phyloP scores from a whole-genome alignment of 2,888 invertebrate genomes.

The Boloria euphrosyne region DNA sequence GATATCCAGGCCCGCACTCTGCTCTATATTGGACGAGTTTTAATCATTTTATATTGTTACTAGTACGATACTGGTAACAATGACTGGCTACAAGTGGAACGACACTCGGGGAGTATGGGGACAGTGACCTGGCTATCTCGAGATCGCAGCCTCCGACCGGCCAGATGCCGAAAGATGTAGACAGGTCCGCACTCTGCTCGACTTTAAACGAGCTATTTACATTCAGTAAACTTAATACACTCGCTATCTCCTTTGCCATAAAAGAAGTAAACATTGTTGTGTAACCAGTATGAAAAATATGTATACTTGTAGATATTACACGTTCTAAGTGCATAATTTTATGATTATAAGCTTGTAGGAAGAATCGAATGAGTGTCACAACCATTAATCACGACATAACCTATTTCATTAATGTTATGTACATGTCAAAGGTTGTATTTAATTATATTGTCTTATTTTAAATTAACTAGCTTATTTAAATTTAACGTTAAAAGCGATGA shows the following conservation, averaged over 20 bases:
- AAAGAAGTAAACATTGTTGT: not conserved
- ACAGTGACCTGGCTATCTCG: constrained; percentile 77
- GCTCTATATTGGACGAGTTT: not conserved
- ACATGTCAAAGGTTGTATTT: constrained; percentile 11
- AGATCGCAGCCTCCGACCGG: constrained; percentile 81
- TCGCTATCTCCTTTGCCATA: constrained; percentile 15
- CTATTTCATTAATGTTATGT: not conserved
- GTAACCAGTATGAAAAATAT: too few species aligned
- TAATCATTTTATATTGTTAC: not conserved
- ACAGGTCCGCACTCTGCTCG: constrained; percentile 59
- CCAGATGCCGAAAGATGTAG: constrained; percentile 79
- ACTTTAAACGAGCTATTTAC: constrained; percentile 37
- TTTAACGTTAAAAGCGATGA: not conserved
- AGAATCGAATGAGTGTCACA: not conserved
- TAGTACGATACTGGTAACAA: not conserved
- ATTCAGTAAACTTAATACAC: constrained; percentile 30
- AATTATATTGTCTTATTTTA: constrained; percentile 1
- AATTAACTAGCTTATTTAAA: too few species aligned
- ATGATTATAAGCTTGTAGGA: too few species aligned
- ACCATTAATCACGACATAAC: constrained; percentile 6
- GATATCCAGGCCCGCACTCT: constrained; percentile 10
- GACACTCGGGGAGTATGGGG: constrained; percentile 54
- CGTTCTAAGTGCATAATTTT: too few species aligned
- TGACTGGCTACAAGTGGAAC: constrained; percentile 27
- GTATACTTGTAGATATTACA: too few species aligned